These are phyloP conservation scores for Alethe diademata DNA, from an alignment of 2,113 vertebrate species.

Conservation along the genomic window DNA sequence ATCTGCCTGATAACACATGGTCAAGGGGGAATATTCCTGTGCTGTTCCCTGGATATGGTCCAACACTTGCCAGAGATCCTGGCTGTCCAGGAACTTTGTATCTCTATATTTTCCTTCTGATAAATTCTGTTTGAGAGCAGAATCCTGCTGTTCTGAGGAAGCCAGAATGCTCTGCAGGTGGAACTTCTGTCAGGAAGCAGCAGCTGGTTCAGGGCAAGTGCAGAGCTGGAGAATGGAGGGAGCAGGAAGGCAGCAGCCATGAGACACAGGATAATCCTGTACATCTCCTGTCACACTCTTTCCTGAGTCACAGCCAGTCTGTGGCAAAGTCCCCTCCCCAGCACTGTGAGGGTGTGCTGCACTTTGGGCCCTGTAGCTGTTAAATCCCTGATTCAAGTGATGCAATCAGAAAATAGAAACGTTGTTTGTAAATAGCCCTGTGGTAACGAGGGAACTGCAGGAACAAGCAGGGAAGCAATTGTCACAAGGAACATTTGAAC, in stretches of 20 bases:
- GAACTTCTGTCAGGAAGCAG: not conserved
- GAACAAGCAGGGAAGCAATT: not conserved
- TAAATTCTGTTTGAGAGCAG: not conserved
- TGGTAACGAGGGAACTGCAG: not conserved
- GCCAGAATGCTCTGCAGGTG: not conserved
- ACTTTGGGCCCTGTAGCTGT: not conserved
- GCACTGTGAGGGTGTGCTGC: not conserved
- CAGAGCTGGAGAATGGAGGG: not conserved
- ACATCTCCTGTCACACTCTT: rapidly evolving
- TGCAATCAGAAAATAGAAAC: not conserved
- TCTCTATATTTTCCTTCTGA: not conserved
- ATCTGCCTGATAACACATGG: not conserved
- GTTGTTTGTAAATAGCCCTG: not conserved
- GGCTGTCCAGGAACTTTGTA: not conserved
- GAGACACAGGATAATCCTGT: not conserved
- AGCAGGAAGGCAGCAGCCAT: not conserved
- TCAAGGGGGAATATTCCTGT: not conserved
- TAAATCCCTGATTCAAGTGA: not conserved
- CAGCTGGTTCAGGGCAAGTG: not conserved
- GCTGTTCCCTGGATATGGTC: not conserved
- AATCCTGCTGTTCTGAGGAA: not conserved
- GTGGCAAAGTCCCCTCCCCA: not conserved
- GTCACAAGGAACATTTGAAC: not conserved
- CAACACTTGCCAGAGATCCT: not conserved
- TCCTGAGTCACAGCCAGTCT: not conserved